Evolutionary conservation across 2,797 vertebrate genomes (phyloP).

Genomic region (Sebastes goodei): DNA sequence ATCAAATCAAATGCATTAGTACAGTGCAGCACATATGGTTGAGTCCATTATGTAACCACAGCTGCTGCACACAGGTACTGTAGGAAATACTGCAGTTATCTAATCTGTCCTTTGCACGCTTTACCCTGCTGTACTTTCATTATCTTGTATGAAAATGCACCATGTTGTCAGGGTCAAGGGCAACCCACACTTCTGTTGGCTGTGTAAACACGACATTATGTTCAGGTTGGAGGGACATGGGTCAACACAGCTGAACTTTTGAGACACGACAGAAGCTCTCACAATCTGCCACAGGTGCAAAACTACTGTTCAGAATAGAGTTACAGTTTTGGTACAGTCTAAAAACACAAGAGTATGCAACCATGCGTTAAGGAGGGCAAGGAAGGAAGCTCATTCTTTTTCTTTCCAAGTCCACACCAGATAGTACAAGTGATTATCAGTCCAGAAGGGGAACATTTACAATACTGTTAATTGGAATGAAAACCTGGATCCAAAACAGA

Average conservation of each 20-base stretch:
- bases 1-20: not conserved
- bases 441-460: not conserved
- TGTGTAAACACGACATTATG: slow-evolving; percentile 24
- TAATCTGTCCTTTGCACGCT: slow-evolving; percentile 38
- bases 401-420: not conserved
- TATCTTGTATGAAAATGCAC: slow-evolving; percentile 15
- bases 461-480: not conserved
- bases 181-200: not conserved
- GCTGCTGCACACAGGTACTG: slow-evolving; percentile 22
- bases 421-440: not conserved
- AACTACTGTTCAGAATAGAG: not conserved
- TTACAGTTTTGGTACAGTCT: not conserved
- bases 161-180: slow-evolving; percentile 11
- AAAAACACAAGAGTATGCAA: not conserved
- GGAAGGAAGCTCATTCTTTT: not conserved
- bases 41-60: slow-evolving; percentile 43
- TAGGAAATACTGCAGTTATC: slow-evolving; percentile 38
- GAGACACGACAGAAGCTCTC: not conserved
- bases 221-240: not conserved
- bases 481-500: not conserved
- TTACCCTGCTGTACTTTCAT: slow-evolving; percentile 6
- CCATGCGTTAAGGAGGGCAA: not conserved
- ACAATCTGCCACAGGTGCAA: not conserved
- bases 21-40: not conserved
- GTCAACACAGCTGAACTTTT: not conserved